Percentiles rank a stretch among this genome's conserved stretches.
These are phyloP conservation scores for Melipona beecheii DNA, from an alignment of 2,888 invertebrate genomes.

Conservation along the genomic window DNA sequence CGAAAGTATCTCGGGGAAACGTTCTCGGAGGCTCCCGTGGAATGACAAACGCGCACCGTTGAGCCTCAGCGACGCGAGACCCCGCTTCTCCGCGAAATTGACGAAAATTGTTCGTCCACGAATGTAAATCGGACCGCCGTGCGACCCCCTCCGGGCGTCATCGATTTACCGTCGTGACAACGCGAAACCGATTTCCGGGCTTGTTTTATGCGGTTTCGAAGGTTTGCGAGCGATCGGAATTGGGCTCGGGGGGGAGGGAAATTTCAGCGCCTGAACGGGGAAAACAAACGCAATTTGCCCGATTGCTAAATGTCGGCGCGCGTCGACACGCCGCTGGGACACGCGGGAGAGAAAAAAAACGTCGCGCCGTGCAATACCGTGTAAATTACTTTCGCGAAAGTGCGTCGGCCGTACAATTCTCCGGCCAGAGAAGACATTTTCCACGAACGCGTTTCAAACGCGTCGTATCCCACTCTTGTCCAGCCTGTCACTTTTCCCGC, in stretches of 20 bases:
- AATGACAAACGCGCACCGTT: constrained; percentile 10
- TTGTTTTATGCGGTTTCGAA: not conserved
- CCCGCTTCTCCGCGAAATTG: not conserved
- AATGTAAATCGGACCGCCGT: not conserved
- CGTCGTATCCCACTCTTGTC: constrained; percentile 22
- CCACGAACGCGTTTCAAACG: constrained; percentile 19
- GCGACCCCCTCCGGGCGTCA: too few relatives aligned
- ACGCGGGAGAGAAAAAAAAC: not conserved
- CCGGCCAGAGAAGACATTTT: constrained; percentile 20
- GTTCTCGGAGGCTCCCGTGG: not conserved
- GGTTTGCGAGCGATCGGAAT: not conserved
- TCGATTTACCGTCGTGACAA: not conserved
- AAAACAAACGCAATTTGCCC: constrained; percentile 12
- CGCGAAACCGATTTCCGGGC: not conserved
- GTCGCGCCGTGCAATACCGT: not conserved
- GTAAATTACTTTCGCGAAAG: constrained; percentile 31
- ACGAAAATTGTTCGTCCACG: not conserved
- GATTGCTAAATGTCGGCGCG: not conserved
- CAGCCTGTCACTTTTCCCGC: constrained; percentile 40
- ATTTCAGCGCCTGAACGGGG: not conserved
- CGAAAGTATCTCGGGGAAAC: not conserved
- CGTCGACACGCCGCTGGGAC: not conserved
- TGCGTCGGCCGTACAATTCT: not conserved
- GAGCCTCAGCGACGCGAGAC: not conserved
- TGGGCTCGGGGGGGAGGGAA: not conserved